Conservation (phyloP, 2,888 invertebrate genomes). For the Eupelmus urozonus region DNA sequence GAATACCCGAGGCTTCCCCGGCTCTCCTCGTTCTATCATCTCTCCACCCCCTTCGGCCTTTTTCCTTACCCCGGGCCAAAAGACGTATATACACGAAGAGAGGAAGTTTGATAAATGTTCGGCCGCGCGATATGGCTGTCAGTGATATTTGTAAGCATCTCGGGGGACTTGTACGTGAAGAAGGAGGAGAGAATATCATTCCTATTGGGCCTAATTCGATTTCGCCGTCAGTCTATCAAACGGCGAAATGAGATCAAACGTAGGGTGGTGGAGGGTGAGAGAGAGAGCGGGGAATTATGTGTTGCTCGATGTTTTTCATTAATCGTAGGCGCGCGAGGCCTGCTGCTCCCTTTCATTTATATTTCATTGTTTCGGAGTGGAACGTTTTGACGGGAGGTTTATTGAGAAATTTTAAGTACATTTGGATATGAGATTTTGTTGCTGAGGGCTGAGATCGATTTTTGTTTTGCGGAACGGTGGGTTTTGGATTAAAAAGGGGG, state of each 20-base stretch:
- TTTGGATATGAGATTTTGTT: neutral
- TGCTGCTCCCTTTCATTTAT: conserved; percentile 58
- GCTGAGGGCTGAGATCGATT: neutral
- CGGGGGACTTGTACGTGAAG: conserved; percentile 60
- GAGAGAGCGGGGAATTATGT: conserved; percentile 54
- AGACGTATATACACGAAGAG: conserved; percentile 10
- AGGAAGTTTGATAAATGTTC: conserved; percentile 74
- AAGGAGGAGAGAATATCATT: conserved; percentile 61
- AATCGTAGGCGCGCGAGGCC: conserved; percentile 58
- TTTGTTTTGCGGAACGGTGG: neutral
- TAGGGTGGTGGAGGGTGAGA: conserved; percentile 62
- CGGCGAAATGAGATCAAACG: conserved; percentile 63
- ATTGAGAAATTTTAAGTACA: conserved; percentile 39
- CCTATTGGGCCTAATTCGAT: conserved; percentile 63
- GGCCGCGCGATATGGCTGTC: conserved; percentile 69
- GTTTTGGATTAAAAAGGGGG: too few relatives aligned
- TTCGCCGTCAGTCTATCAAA: conserved; percentile 62
- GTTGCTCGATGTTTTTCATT: conserved; percentile 56
- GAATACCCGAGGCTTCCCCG: conserved; percentile 67
- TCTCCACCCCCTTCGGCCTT: conserved; percentile 21
- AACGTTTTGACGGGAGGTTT: neutral
- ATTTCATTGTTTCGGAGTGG: conserved; percentile 27
- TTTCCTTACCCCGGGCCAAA: conserved; percentile 53
- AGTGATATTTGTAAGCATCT: conserved; percentile 73
- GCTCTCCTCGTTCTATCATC: conserved; percentile 31